These are phyloP conservation scores for Periphyllus acericola DNA, from an alignment of 2,888 invertebrate species.

Conservation along the genomic window DNA sequence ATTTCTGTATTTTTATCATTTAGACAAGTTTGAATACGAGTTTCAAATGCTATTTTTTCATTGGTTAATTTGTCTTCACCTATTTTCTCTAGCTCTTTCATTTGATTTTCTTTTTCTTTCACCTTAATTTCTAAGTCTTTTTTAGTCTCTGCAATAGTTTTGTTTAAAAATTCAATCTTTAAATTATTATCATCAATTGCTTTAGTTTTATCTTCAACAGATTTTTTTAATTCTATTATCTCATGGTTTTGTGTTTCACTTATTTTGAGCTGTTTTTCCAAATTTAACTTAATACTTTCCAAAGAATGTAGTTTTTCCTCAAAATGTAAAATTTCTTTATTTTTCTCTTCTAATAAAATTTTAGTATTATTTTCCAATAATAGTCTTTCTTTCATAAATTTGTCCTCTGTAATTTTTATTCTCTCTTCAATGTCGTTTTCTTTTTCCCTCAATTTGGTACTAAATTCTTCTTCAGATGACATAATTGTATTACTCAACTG, in stretches of 20 bases:
- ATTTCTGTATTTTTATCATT: conserved; percentile 41
- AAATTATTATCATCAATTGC: conserved; percentile 24
- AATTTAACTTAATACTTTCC: not conserved
- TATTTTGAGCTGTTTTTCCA: conserved; percentile 23
- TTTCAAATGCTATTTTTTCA: not conserved
- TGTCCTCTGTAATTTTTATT: not conserved
- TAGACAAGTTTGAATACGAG: not conserved
- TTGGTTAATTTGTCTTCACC: not conserved
- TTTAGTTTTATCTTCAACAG: conserved; percentile 22
- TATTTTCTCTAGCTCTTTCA: not conserved
- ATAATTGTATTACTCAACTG: conserved; percentile 1
- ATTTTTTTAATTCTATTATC: conserved; percentile 44
- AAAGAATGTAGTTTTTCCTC: conserved; percentile 15
- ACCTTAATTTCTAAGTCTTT: not conserved
- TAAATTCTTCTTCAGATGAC: not conserved
- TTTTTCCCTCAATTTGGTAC: conserved; percentile 13
- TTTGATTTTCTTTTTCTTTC: conserved; percentile 36
- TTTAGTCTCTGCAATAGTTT: not conserved
- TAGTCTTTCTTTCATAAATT: not conserved
- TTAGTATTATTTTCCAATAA: not conserved
- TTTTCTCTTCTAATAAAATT: conserved; percentile 1
- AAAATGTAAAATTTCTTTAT: conserved; percentile 29
- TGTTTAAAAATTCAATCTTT: conserved; percentile 41
- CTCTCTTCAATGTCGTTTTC: conserved; percentile 17
- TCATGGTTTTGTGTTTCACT: conserved; percentile 30